Evolutionary conservation across 2,113 vertebrate genomes (phyloP).

Genomic region (Gracilinanus agilis): DNA sequence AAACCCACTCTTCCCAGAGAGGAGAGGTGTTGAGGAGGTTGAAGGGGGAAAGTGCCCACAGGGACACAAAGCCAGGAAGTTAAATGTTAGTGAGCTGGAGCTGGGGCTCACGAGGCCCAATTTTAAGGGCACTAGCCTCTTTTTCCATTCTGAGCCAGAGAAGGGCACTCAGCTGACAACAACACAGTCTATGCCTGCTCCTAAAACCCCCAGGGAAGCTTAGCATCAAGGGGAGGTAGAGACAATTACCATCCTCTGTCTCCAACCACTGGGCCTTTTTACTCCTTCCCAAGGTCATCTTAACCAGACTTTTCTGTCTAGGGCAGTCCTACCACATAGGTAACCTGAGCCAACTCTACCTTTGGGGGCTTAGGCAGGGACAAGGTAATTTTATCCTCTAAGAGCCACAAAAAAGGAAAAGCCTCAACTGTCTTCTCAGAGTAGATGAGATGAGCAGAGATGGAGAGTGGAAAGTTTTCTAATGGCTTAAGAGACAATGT

Average conservation of each 20-base stretch:
- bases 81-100: not conserved
- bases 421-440: not conserved
- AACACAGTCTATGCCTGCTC: not conserved
- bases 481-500: not conserved
- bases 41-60: not conserved
- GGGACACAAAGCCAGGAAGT: not conserved
- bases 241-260: not conserved
- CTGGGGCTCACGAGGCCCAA: not conserved
- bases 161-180: not conserved
- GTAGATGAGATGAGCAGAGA: not conserved
- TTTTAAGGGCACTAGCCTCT: not conserved
- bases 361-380: not conserved
- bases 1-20: not conserved
- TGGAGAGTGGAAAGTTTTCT: slow-evolving; percentile 39
- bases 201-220: not conserved
- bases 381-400: slow-evolving; percentile 1
- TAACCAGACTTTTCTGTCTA: slow-evolving; percentile 1
- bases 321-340: not conserved
- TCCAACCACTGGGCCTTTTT: slow-evolving; percentile 44
- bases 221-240: not conserved
- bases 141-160: not conserved
- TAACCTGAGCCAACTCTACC: slow-evolving; percentile 2
- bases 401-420: not conserved
- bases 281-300: slow-evolving; percentile 42
- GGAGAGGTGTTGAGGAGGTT: not conserved